These are phyloP conservation scores for Phoenoteleia sp. DNA, from an alignment of 2,888 invertebrate genomes.

Conservation along the genomic window DNA sequence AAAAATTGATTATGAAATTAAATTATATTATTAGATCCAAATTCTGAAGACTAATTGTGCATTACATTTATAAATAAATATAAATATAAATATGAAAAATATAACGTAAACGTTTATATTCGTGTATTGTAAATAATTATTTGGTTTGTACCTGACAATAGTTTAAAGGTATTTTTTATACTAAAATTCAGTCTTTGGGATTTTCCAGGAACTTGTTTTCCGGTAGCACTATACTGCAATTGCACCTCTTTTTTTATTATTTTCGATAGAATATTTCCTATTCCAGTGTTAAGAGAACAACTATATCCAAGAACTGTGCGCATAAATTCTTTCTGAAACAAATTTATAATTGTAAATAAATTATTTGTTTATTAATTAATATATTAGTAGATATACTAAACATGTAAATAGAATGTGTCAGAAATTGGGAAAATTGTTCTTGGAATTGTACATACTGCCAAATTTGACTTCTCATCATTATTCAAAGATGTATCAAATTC, in stretches of 20 bases:
- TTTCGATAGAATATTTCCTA: constrained; percentile 2
- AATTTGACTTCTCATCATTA: neutral
- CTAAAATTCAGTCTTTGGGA: neutral
- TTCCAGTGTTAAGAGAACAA: neutral
- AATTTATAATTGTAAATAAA: too few species aligned
- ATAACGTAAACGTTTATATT: too few species aligned
- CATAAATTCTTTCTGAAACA: constrained; percentile 23
- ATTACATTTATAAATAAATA: too few species aligned
- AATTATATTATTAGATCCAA: too few species aligned
- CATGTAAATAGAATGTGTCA: too few species aligned
- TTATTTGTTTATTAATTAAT: too few species aligned
- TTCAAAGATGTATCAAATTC: neutral
- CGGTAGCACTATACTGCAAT: neutral
- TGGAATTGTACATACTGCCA: neutral
- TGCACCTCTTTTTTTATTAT: constrained; percentile 16
- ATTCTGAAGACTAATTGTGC: too few species aligned
- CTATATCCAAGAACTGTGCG: neutral
- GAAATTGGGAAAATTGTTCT: too few species aligned
- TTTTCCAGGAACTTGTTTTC: constrained; percentile 10
- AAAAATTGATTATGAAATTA: too few species aligned
- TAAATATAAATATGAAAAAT: too few species aligned
- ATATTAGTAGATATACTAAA: too few species aligned
- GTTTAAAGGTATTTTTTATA: neutral
- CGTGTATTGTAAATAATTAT: neutral
- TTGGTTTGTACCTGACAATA: constrained; percentile 6